phyloP scores from a whole-genome alignment of 1,140 invertebrate species.

The Heliconius eleuchia region DNA sequence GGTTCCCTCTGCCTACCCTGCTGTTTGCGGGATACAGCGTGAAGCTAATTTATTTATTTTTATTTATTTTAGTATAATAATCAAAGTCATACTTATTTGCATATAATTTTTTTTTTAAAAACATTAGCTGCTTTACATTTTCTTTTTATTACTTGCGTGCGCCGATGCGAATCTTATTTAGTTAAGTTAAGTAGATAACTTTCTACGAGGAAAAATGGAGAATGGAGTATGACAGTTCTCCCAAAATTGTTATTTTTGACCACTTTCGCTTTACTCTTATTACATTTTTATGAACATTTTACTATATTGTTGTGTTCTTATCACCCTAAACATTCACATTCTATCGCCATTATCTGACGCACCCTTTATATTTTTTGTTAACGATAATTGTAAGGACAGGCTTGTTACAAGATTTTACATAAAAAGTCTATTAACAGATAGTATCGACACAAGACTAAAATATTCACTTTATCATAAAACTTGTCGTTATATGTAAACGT shows the following conservation, averaged over 20 bases:
- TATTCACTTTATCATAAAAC: background rate
- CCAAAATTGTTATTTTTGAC: background rate
- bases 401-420: background rate
- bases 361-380: slow-evolving; percentile 13
- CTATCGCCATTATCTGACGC: slow-evolving; percentile 4
- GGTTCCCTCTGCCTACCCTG: no score
- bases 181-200: no score
- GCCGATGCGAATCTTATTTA: no score
- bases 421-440: slow-evolving; percentile 6
- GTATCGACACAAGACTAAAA: background rate
- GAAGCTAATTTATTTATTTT: no score
- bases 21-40: no score
- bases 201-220: no score
- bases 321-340: background rate
- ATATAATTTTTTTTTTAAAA: no score
- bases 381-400: background rate
- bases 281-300: background rate
- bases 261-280: background rate
- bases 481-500: background rate
- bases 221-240: no score
- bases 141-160: no score
- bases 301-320: background rate
- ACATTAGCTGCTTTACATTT: no score
- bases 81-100: no score
- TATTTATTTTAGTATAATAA: no score